A percentile compares a stretch with the other conserved stretches of the same genome.
These are phyloP conservation scores for Melanotaenia parkinsoni DNA, from an alignment of 2,797 vertebrate genomes.

Conservation along the genomic window DNA sequence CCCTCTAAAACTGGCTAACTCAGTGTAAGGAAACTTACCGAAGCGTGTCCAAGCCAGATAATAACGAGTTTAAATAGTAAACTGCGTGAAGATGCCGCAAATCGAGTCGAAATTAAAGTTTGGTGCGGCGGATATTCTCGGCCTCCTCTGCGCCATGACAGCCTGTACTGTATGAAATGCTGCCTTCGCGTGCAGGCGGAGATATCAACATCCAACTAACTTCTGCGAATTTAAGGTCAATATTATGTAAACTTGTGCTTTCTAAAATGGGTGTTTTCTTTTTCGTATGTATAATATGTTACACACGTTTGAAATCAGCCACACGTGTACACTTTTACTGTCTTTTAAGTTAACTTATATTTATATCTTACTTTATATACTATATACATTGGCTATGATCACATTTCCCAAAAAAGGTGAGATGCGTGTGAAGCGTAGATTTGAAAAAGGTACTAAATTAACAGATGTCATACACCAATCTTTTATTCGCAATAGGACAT, in stretches of 20 bases:
- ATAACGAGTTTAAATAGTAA: fast-evolving
- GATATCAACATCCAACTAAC: fast-evolving
- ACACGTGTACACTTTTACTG: background rate
- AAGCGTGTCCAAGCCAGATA: background rate
- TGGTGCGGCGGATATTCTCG: conserved; percentile 24
- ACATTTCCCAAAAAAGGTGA: too few relatives aligned
- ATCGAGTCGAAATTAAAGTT: conserved; percentile 58
- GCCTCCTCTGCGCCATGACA: conserved; percentile 76
- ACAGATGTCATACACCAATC: too few relatives aligned
- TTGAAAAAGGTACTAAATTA: too few relatives aligned
- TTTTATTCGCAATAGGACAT: too few relatives aligned
- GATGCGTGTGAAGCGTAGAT: too few relatives aligned
- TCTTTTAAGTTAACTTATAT: too few relatives aligned
- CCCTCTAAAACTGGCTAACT: background rate
- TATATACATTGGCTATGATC: too few relatives aligned
- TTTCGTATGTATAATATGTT: background rate
- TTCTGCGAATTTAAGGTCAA: background rate
- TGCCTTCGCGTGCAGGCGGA: conserved; percentile 48
- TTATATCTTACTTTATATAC: too few relatives aligned
- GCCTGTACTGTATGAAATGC: background rate
- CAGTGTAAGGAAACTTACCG: conserved; percentile 49
- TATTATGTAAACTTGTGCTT: background rate
- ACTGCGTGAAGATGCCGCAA: fast-evolving
- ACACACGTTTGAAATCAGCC: background rate
- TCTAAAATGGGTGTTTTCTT: background rate